phyloP scores from a whole-genome alignment of 2,888 invertebrate genomes.

The Epinotia ramella region DNA sequence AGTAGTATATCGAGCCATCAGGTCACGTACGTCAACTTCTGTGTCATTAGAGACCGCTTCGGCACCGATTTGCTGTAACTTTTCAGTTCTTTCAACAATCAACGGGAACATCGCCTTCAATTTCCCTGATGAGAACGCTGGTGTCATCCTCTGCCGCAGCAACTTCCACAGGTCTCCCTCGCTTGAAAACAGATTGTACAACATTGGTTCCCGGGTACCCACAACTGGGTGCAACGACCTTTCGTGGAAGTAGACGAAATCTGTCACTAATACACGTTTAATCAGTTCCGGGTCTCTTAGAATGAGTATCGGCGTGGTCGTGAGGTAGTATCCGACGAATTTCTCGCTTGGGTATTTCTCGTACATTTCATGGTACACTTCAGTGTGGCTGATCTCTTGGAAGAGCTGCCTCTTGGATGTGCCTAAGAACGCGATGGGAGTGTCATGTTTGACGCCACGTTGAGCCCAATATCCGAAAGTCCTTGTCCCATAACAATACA shows the following conservation, averaged over 20 bases:
- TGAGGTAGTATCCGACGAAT: constrained; percentile 57
- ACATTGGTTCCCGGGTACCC: constrained; percentile 33
- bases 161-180: constrained; percentile 49
- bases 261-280: constrained; percentile 23
- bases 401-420: constrained; percentile 55
- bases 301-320: constrained; percentile 18
- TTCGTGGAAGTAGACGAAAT: constrained; percentile 14
- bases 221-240: no score
- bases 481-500: constrained; percentile 55
- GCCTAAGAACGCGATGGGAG: constrained; percentile 60
- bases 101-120: constrained; percentile 48
- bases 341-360: constrained; percentile 65
- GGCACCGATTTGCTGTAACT: constrained; percentile 39
- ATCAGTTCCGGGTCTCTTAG: constrained; percentile 16
- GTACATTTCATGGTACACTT: constrained; percentile 58
- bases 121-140: constrained; percentile 47
- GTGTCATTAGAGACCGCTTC: constrained; percentile 30
- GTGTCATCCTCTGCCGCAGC: constrained; percentile 45
- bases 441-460: constrained; percentile 62
- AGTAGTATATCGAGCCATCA: constrained; percentile 33
- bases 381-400: constrained; percentile 55
- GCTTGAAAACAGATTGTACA: constrained; percentile 46
- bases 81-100: constrained; percentile 44
- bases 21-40: constrained; percentile 44
- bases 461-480: constrained; percentile 62